Evolutionary conservation across 2,888 invertebrate genomes (phyloP).

Genomic region (Sialis lutaria): DNA sequence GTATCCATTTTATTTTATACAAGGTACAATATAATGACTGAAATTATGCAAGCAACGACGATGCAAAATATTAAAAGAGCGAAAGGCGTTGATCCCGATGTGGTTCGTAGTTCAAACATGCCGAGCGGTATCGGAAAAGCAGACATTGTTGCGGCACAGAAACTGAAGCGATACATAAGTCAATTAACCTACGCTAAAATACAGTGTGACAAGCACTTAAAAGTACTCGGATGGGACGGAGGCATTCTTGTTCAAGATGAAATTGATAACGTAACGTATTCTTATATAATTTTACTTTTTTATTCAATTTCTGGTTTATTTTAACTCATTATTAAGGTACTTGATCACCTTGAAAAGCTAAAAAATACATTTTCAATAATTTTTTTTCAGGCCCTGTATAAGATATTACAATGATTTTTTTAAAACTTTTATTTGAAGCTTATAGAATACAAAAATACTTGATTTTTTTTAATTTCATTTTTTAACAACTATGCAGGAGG

Average conservation of each 20-base stretch:
- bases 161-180: constrained; percentile 68
- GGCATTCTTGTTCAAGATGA: constrained; percentile 39
- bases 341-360: too few relatives aligned
- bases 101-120: constrained; percentile 26
- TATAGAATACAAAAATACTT: too few relatives aligned
- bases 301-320: too few relatives aligned
- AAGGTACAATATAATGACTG: constrained; percentile 76
- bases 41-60: constrained; percentile 87
- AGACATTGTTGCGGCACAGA: constrained; percentile 62
- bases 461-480: too few relatives aligned
- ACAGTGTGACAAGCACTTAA: constrained; percentile 61
- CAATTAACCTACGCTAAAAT: constrained; percentile 66
- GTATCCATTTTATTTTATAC: constrained; percentile 11
- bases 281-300: background rate
- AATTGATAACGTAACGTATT: constrained; percentile 13
- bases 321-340: too few relatives aligned
- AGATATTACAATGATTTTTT: too few relatives aligned
- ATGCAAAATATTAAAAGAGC: constrained; percentile 77
- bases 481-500: too few relatives aligned
- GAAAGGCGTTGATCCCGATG: constrained; percentile 58
- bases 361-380: too few relatives aligned
- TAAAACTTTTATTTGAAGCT: too few relatives aligned
- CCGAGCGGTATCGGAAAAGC: constrained; percentile 48
- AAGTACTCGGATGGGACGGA: constrained; percentile 60
- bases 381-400: too few relatives aligned